Base-by-base conservation (phyloP, 2,797 vertebrate species). In the Melanogrammus aeglefinus region DNA sequence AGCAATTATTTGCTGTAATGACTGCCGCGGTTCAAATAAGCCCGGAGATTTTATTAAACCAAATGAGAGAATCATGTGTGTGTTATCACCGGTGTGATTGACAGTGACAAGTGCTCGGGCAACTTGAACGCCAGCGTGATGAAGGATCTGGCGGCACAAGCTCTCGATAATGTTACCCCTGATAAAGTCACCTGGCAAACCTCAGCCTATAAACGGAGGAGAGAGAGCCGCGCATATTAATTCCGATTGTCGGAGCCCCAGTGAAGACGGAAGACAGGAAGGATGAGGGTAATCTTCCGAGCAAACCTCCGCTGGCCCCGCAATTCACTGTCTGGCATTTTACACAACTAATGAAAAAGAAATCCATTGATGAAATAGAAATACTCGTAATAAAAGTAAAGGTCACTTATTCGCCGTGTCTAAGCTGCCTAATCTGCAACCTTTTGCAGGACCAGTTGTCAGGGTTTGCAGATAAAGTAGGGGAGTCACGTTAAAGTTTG, bases 31-130 rank as follows among this genome's bases (percentile, higher is more conserved):
- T 96, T 96, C 95, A 96, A 97, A 98, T 98, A 98, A 98, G 96
- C 96, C 96, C 92, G 90, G 95, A 97, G 96, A 98, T 98, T 98
- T 98, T 98, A 99, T 98, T 98, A 98, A 98, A 98, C 96, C 96
- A 98, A 98, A 98, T 98, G 97, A 98, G 97, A 96, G 96, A 97
- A 96, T 97, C 96, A 96, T 96, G 94, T 95, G 96, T 96, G 96
- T 96, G 96, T 99, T 98, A 98, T 97, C 97, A 95, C 95, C 91
- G 9, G 93, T 90, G 94, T 99, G 97, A 99, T 97, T 98, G 97
- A 97, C 97, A 98, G 96, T 98, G 97, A 98, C 96, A 96, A 98
- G 97, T 96, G 96, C 96, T 93, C 95, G 94, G 94, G 92, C 90
- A 92, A 89, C 95, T 92, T 90, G 88, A 95, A 94, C 95, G 95